These are phyloP conservation scores for Drosophila tanythrix DNA, from an alignment of 2,888 invertebrate species.

Conservation along the genomic window DNA sequence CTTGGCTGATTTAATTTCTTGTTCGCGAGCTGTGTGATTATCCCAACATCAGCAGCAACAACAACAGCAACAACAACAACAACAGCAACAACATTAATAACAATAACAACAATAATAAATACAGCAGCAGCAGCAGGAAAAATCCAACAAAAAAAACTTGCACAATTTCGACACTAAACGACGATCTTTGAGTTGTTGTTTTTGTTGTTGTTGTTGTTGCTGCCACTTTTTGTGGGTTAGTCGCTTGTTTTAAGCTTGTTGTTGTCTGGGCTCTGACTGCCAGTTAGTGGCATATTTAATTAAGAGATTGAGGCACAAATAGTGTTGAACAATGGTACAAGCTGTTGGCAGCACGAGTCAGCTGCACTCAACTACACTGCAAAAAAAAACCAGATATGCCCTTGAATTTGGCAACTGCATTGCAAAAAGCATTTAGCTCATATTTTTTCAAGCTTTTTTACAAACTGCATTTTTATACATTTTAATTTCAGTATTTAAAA, in stretches of 20 bases:
- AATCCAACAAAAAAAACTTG: slow-evolving; percentile 54
- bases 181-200: slow-evolving; percentile 47
- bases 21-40: slow-evolving; percentile 68
- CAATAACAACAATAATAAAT: slow-evolving; percentile 23
- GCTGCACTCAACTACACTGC: slow-evolving; percentile 46
- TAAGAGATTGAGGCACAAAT: slow-evolving; percentile 81
- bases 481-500: neutral
- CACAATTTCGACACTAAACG: slow-evolving; percentile 82
- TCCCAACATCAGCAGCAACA: slow-evolving; percentile 41
- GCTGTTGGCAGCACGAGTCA: slow-evolving; percentile 73
- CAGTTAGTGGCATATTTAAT: slow-evolving; percentile 81
- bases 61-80: too few species aligned
- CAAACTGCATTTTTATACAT: neutral
- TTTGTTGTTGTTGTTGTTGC: slow-evolving; percentile 27
- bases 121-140: slow-evolving; percentile 28
- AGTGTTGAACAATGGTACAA: slow-evolving; percentile 78
- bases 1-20: slow-evolving; percentile 80
- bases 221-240: slow-evolving; percentile 31
- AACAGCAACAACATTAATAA: slow-evolving; percentile 36
- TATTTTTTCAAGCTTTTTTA: neutral
- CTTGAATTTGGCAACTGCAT: neutral
- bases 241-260: slow-evolving; percentile 8
- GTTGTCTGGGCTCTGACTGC: slow-evolving; percentile 37
- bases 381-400: slow-evolving; percentile 28
- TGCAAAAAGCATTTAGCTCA: neutral